Evolutionary conservation across 2,113 vertebrate genomes (phyloP).

Genomic region (Tympanuchus pallidicinctus): DNA sequence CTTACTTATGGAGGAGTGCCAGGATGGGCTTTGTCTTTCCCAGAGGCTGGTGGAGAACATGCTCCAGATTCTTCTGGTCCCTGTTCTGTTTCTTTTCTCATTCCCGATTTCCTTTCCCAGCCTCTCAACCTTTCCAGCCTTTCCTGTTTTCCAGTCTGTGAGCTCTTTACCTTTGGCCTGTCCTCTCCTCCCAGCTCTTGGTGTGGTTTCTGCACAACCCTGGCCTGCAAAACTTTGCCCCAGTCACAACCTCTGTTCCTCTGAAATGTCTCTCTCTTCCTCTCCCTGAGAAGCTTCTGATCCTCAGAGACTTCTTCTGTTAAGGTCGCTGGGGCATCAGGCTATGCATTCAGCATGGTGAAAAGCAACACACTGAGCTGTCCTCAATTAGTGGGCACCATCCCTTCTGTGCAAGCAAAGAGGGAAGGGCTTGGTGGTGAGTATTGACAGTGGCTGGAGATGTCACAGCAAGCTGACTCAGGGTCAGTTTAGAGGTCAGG

Average conservation of each 20-base stretch:
- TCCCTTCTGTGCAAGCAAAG: background rate
- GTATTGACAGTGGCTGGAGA: background rate
- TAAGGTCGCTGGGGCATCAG: background rate
- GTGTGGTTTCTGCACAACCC: background rate
- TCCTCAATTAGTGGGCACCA: background rate
- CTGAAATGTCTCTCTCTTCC: background rate
- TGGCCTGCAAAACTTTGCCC: background rate
- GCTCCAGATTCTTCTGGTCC: background rate
- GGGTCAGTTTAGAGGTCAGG: background rate
- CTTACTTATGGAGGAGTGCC: background rate
- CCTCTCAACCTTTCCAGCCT: background rate
- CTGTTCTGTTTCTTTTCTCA: background rate
- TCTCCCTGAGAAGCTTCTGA: background rate
- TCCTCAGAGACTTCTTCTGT: background rate
- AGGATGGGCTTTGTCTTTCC: background rate
- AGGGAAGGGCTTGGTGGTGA: background rate
- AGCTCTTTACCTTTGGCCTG: background rate
- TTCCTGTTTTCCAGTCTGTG: background rate
- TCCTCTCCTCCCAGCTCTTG: background rate
- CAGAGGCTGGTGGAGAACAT: background rate
- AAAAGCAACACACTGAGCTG: background rate
- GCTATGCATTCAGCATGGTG: background rate
- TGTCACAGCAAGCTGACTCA: background rate
- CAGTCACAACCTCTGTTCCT: background rate
- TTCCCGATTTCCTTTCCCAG: background rate